These are phyloP conservation scores for Balaeniceps rex DNA, from an alignment of 2,113 vertebrate genomes.

Conservation along the genomic window DNA sequence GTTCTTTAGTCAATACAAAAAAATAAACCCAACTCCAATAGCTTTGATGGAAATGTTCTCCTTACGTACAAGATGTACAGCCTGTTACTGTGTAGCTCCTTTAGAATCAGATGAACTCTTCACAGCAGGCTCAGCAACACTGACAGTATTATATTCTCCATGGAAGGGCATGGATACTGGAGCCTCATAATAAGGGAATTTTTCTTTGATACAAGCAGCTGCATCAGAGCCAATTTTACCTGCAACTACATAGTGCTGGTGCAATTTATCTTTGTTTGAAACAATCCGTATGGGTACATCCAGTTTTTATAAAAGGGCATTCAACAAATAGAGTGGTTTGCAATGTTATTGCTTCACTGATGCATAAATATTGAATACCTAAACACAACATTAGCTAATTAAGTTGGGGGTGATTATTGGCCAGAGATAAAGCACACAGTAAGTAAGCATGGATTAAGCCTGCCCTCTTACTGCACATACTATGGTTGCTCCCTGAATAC, in stretches of 20 bases:
- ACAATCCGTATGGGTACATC: neutral
- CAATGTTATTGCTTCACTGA: neutral
- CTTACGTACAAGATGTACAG: neutral
- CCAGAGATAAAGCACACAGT: neutral
- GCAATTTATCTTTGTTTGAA: neutral
- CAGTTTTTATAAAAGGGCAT: neutral
- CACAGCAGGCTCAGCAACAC: neutral
- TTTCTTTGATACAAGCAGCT: neutral
- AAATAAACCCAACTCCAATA: neutral
- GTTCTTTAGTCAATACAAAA: neutral
- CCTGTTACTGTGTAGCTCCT: neutral
- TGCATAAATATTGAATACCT: neutral
- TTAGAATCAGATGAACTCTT: neutral
- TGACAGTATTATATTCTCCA: neutral
- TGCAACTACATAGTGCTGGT: neutral
- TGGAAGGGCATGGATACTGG: neutral
- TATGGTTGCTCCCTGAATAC: neutral
- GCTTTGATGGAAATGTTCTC: neutral
- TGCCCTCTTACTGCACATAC: constrained; percentile 12
- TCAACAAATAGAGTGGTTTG: neutral
- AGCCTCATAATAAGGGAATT: neutral
- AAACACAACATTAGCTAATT: constrained; percentile 29
- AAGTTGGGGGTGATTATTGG: neutral
- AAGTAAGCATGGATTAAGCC: neutral
- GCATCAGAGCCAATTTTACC: neutral